A percentile compares a stretch with the other conserved stretches of the same genome.
phyloP scores from a whole-genome alignment of 2,113 vertebrate genomes.

The Terrapene triunguis region DNA sequence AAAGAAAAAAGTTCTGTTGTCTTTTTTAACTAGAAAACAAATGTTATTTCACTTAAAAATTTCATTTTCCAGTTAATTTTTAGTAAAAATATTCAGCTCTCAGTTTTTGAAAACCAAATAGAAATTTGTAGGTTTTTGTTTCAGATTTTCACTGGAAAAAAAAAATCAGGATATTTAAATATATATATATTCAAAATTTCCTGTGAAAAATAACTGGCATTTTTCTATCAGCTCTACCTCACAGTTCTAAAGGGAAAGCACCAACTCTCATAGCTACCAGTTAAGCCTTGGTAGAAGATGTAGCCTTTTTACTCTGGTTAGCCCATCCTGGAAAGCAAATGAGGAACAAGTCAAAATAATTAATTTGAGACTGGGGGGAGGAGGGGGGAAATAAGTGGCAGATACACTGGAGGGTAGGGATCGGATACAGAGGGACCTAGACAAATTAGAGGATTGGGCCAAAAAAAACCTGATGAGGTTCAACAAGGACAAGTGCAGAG shows the following conservation, averaged over 20 bases:
- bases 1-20: background rate
- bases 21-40: background rate
- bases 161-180: background rate
- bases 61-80: background rate
- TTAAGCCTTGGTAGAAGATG: background rate
- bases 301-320: background rate
- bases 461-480: no score
- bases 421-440: no score
- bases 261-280: background rate
- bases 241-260: constrained; percentile 8
- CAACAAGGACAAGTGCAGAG: no score
- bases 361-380: background rate
- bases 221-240: background rate
- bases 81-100: background rate
- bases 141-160: no score
- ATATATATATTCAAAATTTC: background rate
- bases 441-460: no score
- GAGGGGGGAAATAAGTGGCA: background rate
- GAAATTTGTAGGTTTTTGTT: no score
- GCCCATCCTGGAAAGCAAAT: background rate
- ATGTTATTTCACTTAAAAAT: background rate
- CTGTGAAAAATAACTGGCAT: background rate
- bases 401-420: no score
- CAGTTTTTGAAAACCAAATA: background rate
- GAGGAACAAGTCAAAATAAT: background rate